These are phyloP conservation scores for Tricholaema leucomelas DNA, from an alignment of 2,113 vertebrate species.

Conservation along the genomic window DNA sequence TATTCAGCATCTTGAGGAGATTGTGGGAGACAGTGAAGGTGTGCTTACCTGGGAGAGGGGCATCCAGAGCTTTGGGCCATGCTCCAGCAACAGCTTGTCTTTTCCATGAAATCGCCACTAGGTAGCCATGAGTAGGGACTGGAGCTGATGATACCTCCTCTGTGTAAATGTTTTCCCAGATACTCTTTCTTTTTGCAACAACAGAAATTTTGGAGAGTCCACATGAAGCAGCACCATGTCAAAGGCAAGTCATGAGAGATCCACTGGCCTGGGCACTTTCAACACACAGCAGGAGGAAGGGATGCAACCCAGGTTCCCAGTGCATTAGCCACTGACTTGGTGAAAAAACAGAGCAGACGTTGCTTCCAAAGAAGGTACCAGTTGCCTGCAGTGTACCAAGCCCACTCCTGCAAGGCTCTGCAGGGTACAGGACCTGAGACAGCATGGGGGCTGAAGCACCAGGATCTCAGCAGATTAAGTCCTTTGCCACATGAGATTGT, in stretches of 20 bases:
- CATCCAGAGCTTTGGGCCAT: not conserved
- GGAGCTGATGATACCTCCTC: not conserved
- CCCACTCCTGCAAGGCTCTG: not conserved
- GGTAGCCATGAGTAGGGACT: not conserved
- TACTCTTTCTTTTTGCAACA: not conserved
- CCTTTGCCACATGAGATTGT: not conserved
- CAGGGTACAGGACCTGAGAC: not conserved
- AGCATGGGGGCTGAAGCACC: not conserved
- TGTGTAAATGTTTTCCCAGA: not conserved
- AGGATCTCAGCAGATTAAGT: not conserved
- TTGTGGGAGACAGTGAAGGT: not conserved
- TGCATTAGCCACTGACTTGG: accelerated
- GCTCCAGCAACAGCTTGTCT: not conserved
- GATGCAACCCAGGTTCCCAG: not conserved
- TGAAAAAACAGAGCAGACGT: not conserved
- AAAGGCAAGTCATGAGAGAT: not conserved
- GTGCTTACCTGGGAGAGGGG: not conserved
- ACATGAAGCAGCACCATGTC: accelerated
- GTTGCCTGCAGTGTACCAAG: not conserved
- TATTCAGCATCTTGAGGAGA: not conserved
- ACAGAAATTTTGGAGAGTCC: not conserved
- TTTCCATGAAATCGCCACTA: not conserved
- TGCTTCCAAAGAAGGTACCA: not conserved
- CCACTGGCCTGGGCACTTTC: not conserved
- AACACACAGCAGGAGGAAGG: not conserved